These are phyloP conservation scores for Paramuricea clavata DNA, from an alignment of 92 coral and sea anemone species.

Conservation along the genomic window DNA sequence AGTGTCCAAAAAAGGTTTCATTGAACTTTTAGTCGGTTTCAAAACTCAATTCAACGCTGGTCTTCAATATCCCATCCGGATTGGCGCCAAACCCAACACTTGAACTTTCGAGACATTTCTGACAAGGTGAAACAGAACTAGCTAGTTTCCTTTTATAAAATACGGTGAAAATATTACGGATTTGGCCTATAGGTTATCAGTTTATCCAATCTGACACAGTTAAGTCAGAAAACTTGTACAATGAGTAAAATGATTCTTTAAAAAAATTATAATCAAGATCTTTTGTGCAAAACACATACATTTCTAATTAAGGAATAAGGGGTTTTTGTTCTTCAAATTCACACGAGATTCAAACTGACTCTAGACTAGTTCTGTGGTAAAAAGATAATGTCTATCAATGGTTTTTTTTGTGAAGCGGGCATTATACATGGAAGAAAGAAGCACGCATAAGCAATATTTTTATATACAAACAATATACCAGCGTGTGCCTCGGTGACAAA, in stretches of 20 bases:
- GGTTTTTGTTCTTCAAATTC: no score
- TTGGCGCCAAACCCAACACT: neutral
- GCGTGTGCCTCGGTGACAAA: neutral
- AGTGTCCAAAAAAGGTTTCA: neutral
- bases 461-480: neutral
- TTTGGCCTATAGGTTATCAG: no score
- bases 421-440: neutral
- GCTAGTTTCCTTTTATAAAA: neutral
- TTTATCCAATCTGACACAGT: no score
- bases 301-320: no score
- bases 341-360: no score
- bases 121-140: neutral
- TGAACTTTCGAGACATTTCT: neutral
- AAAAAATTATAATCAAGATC: no score
- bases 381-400: no score
- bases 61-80: neutral
- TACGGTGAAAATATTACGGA: no score
- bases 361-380: no score
- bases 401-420: neutral
- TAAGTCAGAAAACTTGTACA: no score
- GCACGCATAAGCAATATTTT: neutral
- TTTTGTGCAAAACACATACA: no score
- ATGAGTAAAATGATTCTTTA: no score
- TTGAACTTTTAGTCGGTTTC: neutral
- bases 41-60: neutral